Base-by-base conservation (phyloP, 1,140 invertebrate species). In the Caenorhabditis remanei region DNA sequence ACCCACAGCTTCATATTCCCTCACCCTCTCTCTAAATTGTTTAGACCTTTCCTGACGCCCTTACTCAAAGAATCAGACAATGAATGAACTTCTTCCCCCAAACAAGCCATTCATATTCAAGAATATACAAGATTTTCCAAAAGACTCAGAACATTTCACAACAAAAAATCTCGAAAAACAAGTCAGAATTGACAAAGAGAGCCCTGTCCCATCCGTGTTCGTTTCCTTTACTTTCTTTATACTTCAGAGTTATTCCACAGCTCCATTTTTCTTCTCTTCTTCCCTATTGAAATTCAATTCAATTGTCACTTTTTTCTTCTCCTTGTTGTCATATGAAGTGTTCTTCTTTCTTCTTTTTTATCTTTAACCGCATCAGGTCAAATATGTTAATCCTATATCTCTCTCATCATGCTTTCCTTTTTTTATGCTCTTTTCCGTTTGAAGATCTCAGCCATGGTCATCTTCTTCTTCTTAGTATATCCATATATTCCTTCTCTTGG, bases 341-440 rank as follows among this genome's bases (percentile, higher is more conserved):
- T 48, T 79, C 46, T 79, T 53, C 21, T 41, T 24, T 5, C 6
- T 13, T 58, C n/a, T n/a, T 61, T 79, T 41, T 24, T 21, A 16
- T 79, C 41, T 79, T 50, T 21, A 48, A 53, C 65, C 65, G 46
- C 71, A 24, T 19, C 46, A 79, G 71, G 21, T 71, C 65, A 71
- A 71, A 71, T 43, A 46, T 71, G 65, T 71, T 71, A 71, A 71
- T 71, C 65, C 65, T 0, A 6, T 41, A 71, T 71, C 65, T 6
- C 11, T 43, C 14, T 71, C 19, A 19, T 71, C 41, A 16, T 71
- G 40, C 11, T 71, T 16, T 11, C 9, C 40, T 46, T 71, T 24
- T n/a, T 71, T 71, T 13, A 71, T 71, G 65, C 65, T 71, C 41
- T 71, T 46, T 71, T 71, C 19, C 41, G 11, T 24, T 13, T 21